These are phyloP conservation scores for Anseranas semipalmata DNA, from an alignment of 2,113 vertebrate species.

Conservation along the genomic window DNA sequence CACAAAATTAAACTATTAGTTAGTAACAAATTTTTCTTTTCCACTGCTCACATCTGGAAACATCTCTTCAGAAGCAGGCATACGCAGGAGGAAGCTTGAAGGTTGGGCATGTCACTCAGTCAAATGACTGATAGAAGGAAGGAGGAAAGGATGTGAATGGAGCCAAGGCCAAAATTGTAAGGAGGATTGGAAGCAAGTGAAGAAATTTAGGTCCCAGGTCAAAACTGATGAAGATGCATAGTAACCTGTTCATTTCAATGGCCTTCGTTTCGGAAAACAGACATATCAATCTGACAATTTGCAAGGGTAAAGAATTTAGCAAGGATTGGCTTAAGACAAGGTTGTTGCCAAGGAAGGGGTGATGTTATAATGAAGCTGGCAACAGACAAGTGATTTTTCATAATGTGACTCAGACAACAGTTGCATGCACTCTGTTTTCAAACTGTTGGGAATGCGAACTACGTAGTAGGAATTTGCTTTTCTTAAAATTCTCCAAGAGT, in stretches of 20 bases:
- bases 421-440: background rate
- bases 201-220: background rate
- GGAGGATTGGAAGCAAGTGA: background rate
- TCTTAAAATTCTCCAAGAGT: background rate
- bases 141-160: background rate
- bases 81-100: background rate
- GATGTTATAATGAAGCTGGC: background rate
- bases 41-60: background rate
- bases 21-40: background rate
- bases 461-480: background rate
- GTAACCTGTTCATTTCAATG: slow-evolving; percentile 31
- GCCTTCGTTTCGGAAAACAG: background rate
- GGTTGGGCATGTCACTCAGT: background rate
- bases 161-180: background rate
- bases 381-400: slow-evolving; percentile 14
- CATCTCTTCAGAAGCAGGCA: background rate
- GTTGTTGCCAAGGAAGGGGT: background rate
- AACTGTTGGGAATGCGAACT: background rate
- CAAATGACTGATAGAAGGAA: background rate
- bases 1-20: background rate
- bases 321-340: background rate
- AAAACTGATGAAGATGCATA: background rate
- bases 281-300: background rate
- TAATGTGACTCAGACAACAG: slow-evolving; percentile 3
- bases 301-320: slow-evolving; percentile 32